A percentile compares a stretch with the other conserved stretches of the same genome.
These are phyloP conservation scores for Smutsia temminckii DNA, from an alignment of 2,797 vertebrate species.

Conservation along the genomic window DNA sequence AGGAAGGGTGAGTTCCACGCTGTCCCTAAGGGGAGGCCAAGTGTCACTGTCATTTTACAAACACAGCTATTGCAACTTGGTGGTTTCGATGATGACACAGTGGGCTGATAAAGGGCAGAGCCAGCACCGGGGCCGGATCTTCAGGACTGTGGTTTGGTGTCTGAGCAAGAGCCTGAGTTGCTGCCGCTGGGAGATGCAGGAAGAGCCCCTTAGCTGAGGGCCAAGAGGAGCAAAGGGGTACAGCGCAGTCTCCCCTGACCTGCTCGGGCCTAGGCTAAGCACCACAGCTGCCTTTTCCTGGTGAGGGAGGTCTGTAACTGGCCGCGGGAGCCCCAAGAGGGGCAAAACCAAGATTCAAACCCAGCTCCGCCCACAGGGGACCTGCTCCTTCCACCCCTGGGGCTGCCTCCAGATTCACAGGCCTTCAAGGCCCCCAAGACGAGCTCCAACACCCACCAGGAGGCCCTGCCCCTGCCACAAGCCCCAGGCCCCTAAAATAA, in stretches of 20 bases:
- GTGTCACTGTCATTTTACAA: background rate
- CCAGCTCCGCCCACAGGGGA: background rate
- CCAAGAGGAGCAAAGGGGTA: fast-evolving
- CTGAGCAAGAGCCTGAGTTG: no score
- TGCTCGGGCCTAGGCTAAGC: fast-evolving
- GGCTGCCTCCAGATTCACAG: background rate
- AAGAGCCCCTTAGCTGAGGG: background rate
- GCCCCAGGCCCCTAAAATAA: no score
- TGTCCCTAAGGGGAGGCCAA: no score
- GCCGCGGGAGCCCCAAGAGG: background rate
- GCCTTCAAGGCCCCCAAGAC: background rate
- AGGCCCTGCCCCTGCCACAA: no score
- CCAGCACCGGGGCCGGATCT: background rate
- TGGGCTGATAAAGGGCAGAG: background rate
- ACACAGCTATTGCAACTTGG: fast-evolving
- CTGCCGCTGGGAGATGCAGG: background rate
- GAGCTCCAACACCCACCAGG: no score
- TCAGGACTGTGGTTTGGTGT: background rate
- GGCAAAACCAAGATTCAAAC: background rate
- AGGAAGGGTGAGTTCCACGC: background rate
- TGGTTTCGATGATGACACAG: background rate
- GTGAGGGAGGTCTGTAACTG: background rate
- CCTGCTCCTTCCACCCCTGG: background rate
- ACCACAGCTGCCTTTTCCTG: fast-evolving
- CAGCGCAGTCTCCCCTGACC: background rate